Evolutionary conservation across 2,113 vertebrate species (phyloP), one percentile per base, ranked within the genome.

Genomic region (Ceuthmochares aereus): DNA sequence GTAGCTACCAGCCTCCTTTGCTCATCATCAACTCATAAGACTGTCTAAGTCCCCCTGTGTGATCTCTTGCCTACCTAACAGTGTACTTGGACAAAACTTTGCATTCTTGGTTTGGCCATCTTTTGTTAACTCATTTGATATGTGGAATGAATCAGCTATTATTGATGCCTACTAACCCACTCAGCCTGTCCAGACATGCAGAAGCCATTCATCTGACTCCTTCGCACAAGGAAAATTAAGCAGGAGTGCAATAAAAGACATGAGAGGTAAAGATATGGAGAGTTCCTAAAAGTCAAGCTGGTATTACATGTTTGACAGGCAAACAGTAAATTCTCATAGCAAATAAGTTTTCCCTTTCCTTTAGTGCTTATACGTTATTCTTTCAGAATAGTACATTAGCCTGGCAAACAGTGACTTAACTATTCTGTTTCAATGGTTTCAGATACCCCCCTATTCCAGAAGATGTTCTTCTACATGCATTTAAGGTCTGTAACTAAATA

Each of bases 361-460:
- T 72, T 91, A 66, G 45, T 80, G 45, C 60, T 91, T 0, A 0
- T 82, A 20, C 42, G 81, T 79, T 75, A 12, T 43, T 81, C 21
- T 76, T 96, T 80, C 58, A 84, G 47, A 89, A 58, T 52, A 60
- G 20, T 37, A 74, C 37, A 45, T 40, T 47, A 72, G 52, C 42
- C 49, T 54, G 45, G 29, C 11, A 56, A 64, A 73, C 23, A 56
- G 5, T 87, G 67, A 66, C 34, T 96, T 96, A 86, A 93, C 17
- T 90, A 63, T 75, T 87, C 73, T 95, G 55, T 77, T 86, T 92
- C 25, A 37, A 47, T 93, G 43, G 52, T 97, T 98, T 87, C 92
- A 99, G 99, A 89, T 99, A 98, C 90, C 97, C 81, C 78, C 99
- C 99, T 51, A 97, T 99, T 96, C 95, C 98, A 60, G 98, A 99